Base-by-base conservation (phyloP, 1,140 invertebrate genomes). In the Drosophila eugracilis region DNA sequence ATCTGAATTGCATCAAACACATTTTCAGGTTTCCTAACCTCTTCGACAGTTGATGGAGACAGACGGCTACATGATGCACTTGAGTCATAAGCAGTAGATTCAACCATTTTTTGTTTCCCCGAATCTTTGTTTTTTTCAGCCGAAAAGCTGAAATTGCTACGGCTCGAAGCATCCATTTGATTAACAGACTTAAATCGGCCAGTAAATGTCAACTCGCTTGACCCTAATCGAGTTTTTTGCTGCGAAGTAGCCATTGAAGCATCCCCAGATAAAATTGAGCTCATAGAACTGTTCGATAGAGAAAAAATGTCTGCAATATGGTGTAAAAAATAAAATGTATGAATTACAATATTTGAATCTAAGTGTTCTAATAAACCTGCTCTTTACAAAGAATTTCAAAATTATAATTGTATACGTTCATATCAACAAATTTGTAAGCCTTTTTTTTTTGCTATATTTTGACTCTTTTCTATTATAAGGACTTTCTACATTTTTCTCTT, bases 221-320 rank as follows among this genome's bases (percentile, higher is more conserved):
- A 45, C 22, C 39, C 60, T n/a, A 70, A 2, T 22, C 59, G 52
- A 14, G n/a, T 39, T 42, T 83, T 69, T 44, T 21, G 28, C 21
- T 70, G 58, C 2, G 69, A 63, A 17, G 62, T 79, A 19, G 45
- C 72, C 5, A 72, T 48, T 14, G 62, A 14, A 5, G 62, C 52
- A 58, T 89, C 84, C 5, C 63, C 78, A 45, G 85, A 78, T 63
- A 91, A 69, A 22, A 90, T 75, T 26, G 89, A 90, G 45, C 90
- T 90, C 76, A 91, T 79, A 0, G 90, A 91, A 48, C 90, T 91
- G 52, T 90, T 91, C 9, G 90, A 90, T 26, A 91, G 32, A 2
- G 90, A 91, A 19, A 90, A 59, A 32, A 86, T 85, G 76, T 90
- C 89, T 90, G 30, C 19, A 59, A 36, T 26, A 26, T 26, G 5